Conservation (phyloP, 2,888 invertebrate species). For the Drosophila tripunctata region DNA sequence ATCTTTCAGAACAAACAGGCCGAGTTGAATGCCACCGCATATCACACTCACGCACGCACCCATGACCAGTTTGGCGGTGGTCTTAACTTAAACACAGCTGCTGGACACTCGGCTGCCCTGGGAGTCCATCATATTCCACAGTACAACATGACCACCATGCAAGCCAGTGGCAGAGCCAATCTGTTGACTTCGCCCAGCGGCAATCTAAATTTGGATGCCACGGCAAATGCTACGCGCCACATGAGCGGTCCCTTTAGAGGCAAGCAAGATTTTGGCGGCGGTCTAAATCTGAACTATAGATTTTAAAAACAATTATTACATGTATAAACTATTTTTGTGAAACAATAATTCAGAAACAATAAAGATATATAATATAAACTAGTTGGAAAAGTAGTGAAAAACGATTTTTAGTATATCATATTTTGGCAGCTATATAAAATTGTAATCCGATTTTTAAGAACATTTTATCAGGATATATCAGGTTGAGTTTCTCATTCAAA, state of each 20-base stretch:
- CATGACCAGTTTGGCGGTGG: conserved; percentile 74
- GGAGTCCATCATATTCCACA: conserved; percentile 71
- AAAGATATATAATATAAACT: neutral
- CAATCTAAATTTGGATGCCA: conserved; percentile 68
- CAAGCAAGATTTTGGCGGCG: conserved; percentile 55
- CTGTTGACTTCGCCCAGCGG: conserved; percentile 68
- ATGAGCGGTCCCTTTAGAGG: conserved; percentile 63
- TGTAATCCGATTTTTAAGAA: no score
- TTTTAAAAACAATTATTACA: conserved; percentile 45
- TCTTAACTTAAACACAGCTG: conserved; percentile 57
- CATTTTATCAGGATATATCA: no score
- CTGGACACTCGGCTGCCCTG: conserved; percentile 69
- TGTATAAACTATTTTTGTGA: neutral
- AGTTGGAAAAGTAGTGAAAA: no score
- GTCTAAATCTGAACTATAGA: conserved; percentile 57
- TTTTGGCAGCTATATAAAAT: no score
- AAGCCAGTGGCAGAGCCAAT: conserved; percentile 69
- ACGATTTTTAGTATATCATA: neutral
- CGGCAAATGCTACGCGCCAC: conserved; percentile 66
- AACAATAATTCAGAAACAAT: neutral
- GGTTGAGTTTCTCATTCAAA: no score
- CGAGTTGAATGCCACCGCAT: conserved; percentile 65
- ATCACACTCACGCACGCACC: conserved; percentile 63
- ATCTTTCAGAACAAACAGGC: conserved; percentile 58
- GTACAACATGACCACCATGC: conserved; percentile 63